Evolutionary conservation across 2,888 invertebrate genomes (phyloP), one percentile per base, ranked within the genome.

Genomic region (Lasioglossum oenotherae): DNA sequence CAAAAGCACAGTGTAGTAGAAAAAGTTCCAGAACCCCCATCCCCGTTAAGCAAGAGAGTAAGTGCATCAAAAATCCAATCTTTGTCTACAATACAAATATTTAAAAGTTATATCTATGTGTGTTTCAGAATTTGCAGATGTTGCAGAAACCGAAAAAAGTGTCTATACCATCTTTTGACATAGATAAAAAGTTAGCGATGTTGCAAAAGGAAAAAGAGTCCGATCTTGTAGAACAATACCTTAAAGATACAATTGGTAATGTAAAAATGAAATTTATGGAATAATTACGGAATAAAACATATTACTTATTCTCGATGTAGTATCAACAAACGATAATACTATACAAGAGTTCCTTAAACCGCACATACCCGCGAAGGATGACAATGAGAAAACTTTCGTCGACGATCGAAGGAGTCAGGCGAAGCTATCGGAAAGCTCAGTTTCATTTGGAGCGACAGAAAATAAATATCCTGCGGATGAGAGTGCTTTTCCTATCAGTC

Each of bases 21-120:
- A 71, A 92, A 94, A 14, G 93, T 95, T 60, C 91, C 94, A 35
- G 86, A 95, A 0, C 96, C 96, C 2, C 96, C 96, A 23, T 97
- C 97, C 8, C 97, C 97, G 0, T 95, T 97, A 3, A 96, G 96
- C 89, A 96, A 97, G 94, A 96, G 96, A 94, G 96, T 96, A 92
- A 82, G 71, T 64, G 38, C 27, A 16, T 19, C 12, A 67, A 27
- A 69, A n/a, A 80, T 27, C 6, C 5, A 67, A n/a, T 46, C n/a
- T 64, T 31, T 31, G 57, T 23, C 16, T 44, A 2, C 2, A 0
- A 44, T 27, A n/a, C 3, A 38, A 35, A 4, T 53, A 57, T 57
- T 67, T 53, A 5, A 74, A 19, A 16, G 12, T 6, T 44, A 12
- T 12, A 12, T 44, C 0, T 44, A 2, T 44, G 44, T 41, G 31